phyloP scores from a whole-genome alignment of 2,113 vertebrate genomes.

The Syngnathus scovelli region DNA sequence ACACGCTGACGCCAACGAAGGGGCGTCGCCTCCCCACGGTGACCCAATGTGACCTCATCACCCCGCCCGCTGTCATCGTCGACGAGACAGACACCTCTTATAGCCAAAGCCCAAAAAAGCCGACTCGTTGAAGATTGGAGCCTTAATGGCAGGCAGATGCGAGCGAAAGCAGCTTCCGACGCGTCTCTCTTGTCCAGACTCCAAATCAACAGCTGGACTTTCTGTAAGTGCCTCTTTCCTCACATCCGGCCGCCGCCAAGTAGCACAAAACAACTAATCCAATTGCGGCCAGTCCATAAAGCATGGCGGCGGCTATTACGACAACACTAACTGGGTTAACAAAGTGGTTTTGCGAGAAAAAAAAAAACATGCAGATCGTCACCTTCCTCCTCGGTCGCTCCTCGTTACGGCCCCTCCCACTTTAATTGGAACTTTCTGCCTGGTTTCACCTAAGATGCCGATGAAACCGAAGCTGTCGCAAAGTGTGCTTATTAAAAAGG shows the following conservation, averaged over 20 bases:
- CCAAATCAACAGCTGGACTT: conserved; percentile 84
- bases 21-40: conserved; percentile 32
- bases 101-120: too few species aligned
- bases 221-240: conserved; percentile 70
- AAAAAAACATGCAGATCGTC: conserved; percentile 47
- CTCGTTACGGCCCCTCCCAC: conserved; percentile 29
- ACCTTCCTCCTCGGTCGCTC: conserved; percentile 50
- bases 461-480: conserved; percentile 68
- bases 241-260: conserved; percentile 61
- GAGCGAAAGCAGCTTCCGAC: conserved; percentile 63
- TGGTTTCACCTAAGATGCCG: conserved; percentile 51
- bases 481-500: conserved; percentile 68
- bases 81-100: conserved; percentile 38
- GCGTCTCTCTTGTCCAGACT: conserved; percentile 77
- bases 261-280: conserved; percentile 80
- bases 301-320: conserved; percentile 78
- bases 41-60: conserved; percentile 37
- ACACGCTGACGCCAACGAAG: conserved; percentile 57
- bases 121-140: conserved; percentile 74
- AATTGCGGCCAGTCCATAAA: conserved; percentile 83
- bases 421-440: conserved; percentile 61
- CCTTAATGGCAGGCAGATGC: conserved; percentile 82
- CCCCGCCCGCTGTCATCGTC: conserved; percentile 46
- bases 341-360: conserved; percentile 60
- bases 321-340: conserved; percentile 75